Evolutionary conservation across 2,888 invertebrate species (phyloP).

Genomic region (Leucozona laternaria): DNA sequence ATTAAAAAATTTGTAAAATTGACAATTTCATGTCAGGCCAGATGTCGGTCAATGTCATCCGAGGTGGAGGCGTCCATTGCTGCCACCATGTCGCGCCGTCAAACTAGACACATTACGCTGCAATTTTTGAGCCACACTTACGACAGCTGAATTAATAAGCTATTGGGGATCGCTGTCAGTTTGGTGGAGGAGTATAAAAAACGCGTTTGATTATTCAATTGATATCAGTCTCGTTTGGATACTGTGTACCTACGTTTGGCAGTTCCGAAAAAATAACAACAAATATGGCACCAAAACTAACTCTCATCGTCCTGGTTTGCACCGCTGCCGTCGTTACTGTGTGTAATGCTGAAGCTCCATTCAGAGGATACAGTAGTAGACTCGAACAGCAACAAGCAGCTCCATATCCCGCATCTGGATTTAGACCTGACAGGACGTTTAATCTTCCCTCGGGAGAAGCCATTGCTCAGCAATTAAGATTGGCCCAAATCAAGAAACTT

Average conservation of each 20-base stretch:
- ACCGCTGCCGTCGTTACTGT: conserved; percentile 18
- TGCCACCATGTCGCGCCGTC: background rate
- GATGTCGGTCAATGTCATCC: conserved; percentile 74
- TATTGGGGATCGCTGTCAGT: conserved; percentile 10
- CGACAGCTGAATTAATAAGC: conserved; percentile 69
- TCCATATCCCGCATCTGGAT: conserved; percentile 66
- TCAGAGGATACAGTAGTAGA: conserved; percentile 56
- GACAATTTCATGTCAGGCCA: conserved; percentile 70
- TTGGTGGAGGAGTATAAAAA: conserved; percentile 65
- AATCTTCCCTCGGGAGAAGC: conserved; percentile 63
- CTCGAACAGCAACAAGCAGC: conserved; percentile 46
- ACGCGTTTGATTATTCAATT: conserved; percentile 73
- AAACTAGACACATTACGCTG: conserved; percentile 62
- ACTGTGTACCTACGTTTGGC: conserved; percentile 49
- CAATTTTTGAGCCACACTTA: conserved; percentile 56
- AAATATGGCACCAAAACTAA: conserved; percentile 60
- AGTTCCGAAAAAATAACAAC: conserved; percentile 42
- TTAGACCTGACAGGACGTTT: conserved; percentile 56
- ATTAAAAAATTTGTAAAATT: conserved; percentile 74
- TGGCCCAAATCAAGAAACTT: conserved; percentile 54
- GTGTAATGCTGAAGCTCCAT: conserved; percentile 56
- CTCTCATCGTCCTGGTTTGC: conserved; percentile 52
- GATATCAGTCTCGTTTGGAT: conserved; percentile 72
- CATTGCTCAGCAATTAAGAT: conserved; percentile 60
- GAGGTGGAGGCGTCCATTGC: conserved; percentile 38